Percentiles rank a stretch among this genome's conserved stretches.
Conservation (phyloP, 2,113 vertebrate genomes). For the Hylia prasina region DNA sequence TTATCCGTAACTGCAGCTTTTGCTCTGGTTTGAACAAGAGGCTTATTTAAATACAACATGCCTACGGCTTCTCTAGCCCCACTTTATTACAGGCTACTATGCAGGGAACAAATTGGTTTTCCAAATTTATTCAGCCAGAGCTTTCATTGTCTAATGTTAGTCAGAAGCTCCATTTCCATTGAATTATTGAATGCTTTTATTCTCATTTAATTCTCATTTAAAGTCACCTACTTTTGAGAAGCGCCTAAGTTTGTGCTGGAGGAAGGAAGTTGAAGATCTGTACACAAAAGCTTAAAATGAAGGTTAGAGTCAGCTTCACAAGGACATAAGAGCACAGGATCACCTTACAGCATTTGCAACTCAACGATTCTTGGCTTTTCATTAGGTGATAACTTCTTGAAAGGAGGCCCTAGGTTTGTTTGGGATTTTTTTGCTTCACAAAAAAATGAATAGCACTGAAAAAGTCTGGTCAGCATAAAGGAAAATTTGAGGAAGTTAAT, state of each 20-base stretch:
- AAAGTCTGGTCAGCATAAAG: neutral
- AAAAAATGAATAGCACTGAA: neutral
- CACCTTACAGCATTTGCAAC: neutral
- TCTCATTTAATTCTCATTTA: neutral
- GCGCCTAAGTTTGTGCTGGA: neutral
- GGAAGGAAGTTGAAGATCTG: neutral
- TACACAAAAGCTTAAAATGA: neutral
- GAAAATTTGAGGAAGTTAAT: neutral
- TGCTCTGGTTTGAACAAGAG: neutral
- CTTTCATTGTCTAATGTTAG: neutral
- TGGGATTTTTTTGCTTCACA: neutral
- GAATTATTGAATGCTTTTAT: neutral
- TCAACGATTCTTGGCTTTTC: neutral
- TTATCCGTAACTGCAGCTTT: conserved; percentile 26
- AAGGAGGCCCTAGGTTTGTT: neutral
- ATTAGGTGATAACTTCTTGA: neutral
- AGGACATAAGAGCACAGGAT: neutral
- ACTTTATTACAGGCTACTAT: neutral
- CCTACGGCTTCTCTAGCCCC: neutral
- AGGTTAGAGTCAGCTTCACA: neutral
- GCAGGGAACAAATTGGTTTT: conserved; percentile 15
- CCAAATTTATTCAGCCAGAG: neutral
- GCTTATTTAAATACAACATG: conserved; percentile 23
- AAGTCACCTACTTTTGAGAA: neutral
- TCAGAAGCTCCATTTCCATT: neutral